Base-by-base conservation (phyloP, 2,888 invertebrate species). In the Monoplex corrugatus region DNA sequence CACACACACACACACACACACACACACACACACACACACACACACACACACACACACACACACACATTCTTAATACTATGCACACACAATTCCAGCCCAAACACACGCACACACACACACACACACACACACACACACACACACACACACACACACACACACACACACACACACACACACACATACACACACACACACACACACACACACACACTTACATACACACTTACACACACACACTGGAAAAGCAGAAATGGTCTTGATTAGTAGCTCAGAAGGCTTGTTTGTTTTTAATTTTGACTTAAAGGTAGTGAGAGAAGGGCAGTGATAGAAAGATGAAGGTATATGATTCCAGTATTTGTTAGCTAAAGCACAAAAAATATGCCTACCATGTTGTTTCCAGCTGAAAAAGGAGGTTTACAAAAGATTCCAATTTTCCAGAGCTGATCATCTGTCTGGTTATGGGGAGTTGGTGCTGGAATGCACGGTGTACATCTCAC, bases 391-490 rank as follows among this genome's bases (percentile, higher is more conserved):
- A n/a, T 8, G 0, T n/a, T 68, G n/a, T n/a, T 28, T 19, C n/a
- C 0, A 10, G 13, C 32, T 72, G 13, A 72, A 72, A 1, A 0
- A 32, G n/a, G 72, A 72, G 13, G 13, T 32, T 8, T 0, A 32
- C 32, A 32, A 13, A 13, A 8, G 16, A 78, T 38, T 38, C 19
- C 35, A 3, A 72, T 78, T 40, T 90, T 91, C 35, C 91, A 94
- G 94, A n/a, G 91, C 90, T 35, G 89, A 89, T 19, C 92, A 92
- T 75, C 87, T 92, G 19, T 85, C 91, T 78, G 86, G 89, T 3
- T 94, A 92, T 93, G 94, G 94, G n/a, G 94, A 94, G 72, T 72
- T 89, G 2, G 86, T 93, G n/a, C 89, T 94, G 43, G 91, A 93
- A 43, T 93, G 94, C 88, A 89, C 90, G 23, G 93, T 94, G 35